Percentiles rank a stretch among this genome's conserved stretches.
Conservation (phyloP, 2,797 vertebrate species). For the Cirrhinus mrigala region DNA sequence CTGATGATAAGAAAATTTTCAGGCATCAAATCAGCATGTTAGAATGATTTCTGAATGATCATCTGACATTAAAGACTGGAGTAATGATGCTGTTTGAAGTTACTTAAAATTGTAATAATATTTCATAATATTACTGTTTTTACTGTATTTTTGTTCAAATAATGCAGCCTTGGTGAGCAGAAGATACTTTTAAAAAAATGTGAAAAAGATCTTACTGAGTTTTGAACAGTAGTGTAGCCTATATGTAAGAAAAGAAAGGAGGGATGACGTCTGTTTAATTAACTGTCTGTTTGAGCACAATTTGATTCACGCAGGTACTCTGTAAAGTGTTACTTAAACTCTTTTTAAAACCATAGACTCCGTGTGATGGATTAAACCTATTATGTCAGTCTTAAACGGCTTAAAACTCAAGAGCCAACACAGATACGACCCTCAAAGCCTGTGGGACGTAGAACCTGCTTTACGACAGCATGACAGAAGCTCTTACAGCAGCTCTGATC, state of each 20-base stretch:
- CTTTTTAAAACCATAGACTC: constrained; percentile 36
- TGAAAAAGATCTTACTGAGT: neutral
- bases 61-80: neutral
- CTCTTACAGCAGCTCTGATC: constrained; percentile 14
- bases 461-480: constrained; percentile 22
- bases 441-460: constrained; percentile 14
- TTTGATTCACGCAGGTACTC: constrained; percentile 9
- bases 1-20: neutral
- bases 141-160: neutral
- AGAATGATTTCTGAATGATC: neutral
- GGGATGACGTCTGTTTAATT: constrained; percentile 10
- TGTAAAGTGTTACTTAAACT: constrained; percentile 18
- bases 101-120: no score
- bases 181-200: neutral
- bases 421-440: constrained; percentile 37
- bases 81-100: neutral
- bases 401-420: constrained; percentile 44
- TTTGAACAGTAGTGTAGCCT: neutral
- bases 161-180: neutral
- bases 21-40: neutral
- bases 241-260: neutral
- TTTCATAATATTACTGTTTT: neutral
- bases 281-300: neutral
- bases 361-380: constrained; percentile 48
- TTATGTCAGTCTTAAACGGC: constrained; percentile 54